Evolutionary conservation across 92 coral and sea anemone genomes (phyloP), one percentile per base, ranked within the genome.

Genomic region (Hydrozoanthus gracilis): DNA sequence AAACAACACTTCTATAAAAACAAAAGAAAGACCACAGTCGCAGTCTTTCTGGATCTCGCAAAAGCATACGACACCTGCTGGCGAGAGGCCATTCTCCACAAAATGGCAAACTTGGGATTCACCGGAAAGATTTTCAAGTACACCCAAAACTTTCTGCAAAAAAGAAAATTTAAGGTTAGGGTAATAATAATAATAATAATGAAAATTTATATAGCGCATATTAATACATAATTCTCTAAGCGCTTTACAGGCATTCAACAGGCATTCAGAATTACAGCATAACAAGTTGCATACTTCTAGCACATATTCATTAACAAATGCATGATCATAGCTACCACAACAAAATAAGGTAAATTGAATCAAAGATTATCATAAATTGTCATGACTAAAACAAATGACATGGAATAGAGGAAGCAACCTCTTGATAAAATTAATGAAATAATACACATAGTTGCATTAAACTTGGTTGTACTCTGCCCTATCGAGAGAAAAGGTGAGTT

Each of bases 381-480:
- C 71, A 66, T 66, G 71, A 66, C 71, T 66, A 66, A 66, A 66
- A 66, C 71, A 66, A 66, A 66, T 66, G 71, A 66, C 71, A 66
- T 66, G 71, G 71, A 66, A 66, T 4, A 66, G 71, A 66, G 71
- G 71, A 66, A 66, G 71, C 71, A 66, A 66, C 71, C 71, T 15
- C 8, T 66, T 66, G 71, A 66, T 66, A 66, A 66, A 66, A 66
- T 66, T 66, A 66, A 66, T 66, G 71, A 66, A 66, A 66, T 66
- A 66, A 66, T 66, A 66, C 71, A 66, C 71, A 66, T 15, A 66
- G 71, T n/a, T n/a, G n/a, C n/a, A n/a, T n/a, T n/a, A n/a, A n/a
- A n/a, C n/a, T n/a, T n/a, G n/a, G n/a, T 66, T 4, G 71, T 18
- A 15, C 27, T 66, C 16, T 18, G 71, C 71, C 71, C 71, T 66